phyloP scores from a whole-genome alignment of 2,797 vertebrate genomes.

The Scleropages formosus region DNA sequence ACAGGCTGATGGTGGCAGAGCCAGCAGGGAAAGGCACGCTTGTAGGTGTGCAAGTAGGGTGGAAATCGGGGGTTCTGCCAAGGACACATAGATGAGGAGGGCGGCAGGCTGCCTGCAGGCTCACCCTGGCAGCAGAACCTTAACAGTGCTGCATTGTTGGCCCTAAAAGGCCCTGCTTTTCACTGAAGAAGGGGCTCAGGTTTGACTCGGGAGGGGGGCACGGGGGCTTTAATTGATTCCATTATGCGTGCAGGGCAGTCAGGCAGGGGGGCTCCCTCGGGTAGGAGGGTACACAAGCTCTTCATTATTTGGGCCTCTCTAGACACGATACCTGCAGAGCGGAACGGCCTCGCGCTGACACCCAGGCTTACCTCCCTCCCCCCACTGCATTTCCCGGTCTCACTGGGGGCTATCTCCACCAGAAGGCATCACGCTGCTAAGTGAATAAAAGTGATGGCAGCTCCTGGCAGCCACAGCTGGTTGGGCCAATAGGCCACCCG shows the following conservation, averaged over 20 bases:
- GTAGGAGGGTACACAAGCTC: neutral
- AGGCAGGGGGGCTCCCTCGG: neutral
- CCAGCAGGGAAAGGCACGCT: neutral
- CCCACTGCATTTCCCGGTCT: neutral
- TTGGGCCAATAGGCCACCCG: neutral
- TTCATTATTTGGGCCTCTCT: constrained; percentile 3
- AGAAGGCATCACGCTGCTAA: constrained; percentile 10
- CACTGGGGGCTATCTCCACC: neutral
- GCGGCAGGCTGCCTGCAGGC: constrained; percentile 51
- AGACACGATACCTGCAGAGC: neutral
- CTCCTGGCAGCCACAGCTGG: neutral
- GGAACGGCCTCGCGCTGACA: constrained; percentile 6
- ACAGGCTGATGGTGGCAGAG: neutral
- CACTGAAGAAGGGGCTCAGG: constrained; percentile 49
- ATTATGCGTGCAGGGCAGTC: constrained; percentile 13
- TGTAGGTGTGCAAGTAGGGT: constrained; percentile 17
- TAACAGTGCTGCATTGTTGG: constrained; percentile 55
- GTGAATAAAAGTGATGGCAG: constrained; percentile 10
- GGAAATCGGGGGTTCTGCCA: constrained; percentile 1
- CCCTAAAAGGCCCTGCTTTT: constrained; percentile 67
- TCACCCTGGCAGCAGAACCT: constrained; percentile 63
- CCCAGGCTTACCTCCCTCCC: constrained; percentile 9
- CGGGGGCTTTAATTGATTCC: constrained; percentile 26
- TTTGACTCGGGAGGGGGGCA: neutral
- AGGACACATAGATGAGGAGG: constrained; percentile 12